Evolutionary conservation across 2,888 invertebrate species (phyloP).

Genomic region (Harmothoe impar): DNA sequence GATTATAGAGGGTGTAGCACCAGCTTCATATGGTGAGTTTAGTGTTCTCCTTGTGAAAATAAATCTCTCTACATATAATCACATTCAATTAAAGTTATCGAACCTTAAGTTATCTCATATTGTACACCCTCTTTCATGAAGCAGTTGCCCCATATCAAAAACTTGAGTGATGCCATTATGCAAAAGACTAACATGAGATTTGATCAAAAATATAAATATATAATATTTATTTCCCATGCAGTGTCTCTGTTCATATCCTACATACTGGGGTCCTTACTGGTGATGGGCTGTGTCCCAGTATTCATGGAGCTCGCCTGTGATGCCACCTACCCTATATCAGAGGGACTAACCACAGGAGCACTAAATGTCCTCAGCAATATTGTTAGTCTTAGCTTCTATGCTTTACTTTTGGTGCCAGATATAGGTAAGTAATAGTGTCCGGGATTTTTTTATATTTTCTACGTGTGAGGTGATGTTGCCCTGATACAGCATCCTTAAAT

Average conservation of each 20-base stretch:
- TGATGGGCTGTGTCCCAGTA: constrained; percentile 66
- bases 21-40: not conserved
- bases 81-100: no score
- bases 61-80: not conserved
- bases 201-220: no score
- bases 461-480: no score
- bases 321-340: constrained; percentile 69
- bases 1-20: not conserved
- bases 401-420: constrained; percentile 71
- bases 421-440: constrained; percentile 51
- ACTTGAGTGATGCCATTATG: no score
- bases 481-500: no score
- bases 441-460: no score
- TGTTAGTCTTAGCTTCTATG: constrained; percentile 75
- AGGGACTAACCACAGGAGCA: constrained; percentile 75
- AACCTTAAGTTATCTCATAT: no score
- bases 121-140: no score
- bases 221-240: constrained; percentile 20
- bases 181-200: no score
- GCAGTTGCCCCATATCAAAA: no score
- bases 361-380: constrained; percentile 76
- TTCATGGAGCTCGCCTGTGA: constrained; percentile 71
- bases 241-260: constrained; percentile 66
- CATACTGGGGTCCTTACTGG: constrained; percentile 59
- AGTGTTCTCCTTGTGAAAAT: not conserved